Evolutionary conservation across 2,113 vertebrate species (phyloP), one percentile per base, ranked within the genome.

Genomic region (Spea bombifrons): DNA sequence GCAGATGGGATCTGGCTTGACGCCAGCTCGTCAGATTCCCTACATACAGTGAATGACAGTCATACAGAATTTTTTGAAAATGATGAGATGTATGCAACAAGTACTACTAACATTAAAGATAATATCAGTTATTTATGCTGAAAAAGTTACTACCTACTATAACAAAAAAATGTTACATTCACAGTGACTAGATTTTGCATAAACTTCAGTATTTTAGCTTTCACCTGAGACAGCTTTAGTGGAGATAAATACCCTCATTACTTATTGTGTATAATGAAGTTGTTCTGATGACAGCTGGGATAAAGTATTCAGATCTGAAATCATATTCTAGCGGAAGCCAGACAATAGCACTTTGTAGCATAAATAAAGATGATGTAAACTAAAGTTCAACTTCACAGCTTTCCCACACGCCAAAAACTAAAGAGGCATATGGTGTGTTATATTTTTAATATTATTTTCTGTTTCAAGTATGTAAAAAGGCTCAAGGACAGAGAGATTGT

Each of bases 241-340:
- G 52, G 69, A 78, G 69, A 78, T 72, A 78, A 72, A 78, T 78
- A 78, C 69, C 71, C 61, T 72, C 69, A 78, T 78, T 78, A 78
- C 76, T 72, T 78, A 72, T 72, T 72, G 76, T 78, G 76, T 66
- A 72, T 45, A 61, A 66, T 52, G 72, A 72, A 78, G 55, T 15
- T 78, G 68, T 78, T 78, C 46, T 16, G 46, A 47, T 72, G 76
- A 66, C 76, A 78, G 76, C 69, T 78, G 17, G 48, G 46, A 71
- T 71, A 65, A 8, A 66, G 30, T 49, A 47, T 66, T 66, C 16
- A 43, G 49, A 78, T 66, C 49, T n/a, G 30, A 78, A 78, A 53
- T 61, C 57, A 49, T 72, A 4, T 65, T 78, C 49, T 30, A 30
- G 49, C 30, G 49, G 13, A 50, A 69, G 5, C 47, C 48, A 16